phyloP scores from a whole-genome alignment of 2,113 vertebrate genomes.

The Coryphaenoides rupestris region DNA sequence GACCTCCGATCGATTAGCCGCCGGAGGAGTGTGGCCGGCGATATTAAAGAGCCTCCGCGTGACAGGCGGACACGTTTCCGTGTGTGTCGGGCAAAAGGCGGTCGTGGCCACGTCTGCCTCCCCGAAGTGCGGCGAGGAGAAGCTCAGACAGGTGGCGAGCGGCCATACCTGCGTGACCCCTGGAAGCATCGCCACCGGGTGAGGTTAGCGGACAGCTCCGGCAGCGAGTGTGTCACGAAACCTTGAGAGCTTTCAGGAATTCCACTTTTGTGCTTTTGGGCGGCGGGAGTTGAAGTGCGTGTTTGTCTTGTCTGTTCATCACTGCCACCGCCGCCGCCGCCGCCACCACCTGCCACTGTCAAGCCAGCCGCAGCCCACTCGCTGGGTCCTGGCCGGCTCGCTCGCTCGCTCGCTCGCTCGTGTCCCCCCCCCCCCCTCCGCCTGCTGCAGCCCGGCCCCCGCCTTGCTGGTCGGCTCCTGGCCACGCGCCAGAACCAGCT shows the following conservation, averaged over 20 bases:
- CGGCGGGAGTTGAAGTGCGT: background rate
- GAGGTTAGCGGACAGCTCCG: too few species aligned
- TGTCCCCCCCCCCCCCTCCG: too few species aligned
- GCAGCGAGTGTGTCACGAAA: too few species aligned
- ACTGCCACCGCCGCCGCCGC: too few species aligned
- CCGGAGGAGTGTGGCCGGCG: constrained; percentile 39
- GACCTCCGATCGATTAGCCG: constrained; percentile 70
- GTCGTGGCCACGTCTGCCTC: too few species aligned
- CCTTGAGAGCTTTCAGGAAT: too few species aligned
- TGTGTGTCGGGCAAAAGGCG: too few species aligned
- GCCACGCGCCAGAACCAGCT: constrained; percentile 57
- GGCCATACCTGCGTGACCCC: too few species aligned
- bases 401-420: background rate
- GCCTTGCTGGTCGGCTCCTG: constrained; percentile 53
- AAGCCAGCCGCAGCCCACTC: constrained; percentile 30
- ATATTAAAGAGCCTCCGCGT: constrained; percentile 57
- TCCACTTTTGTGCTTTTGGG: background rate
- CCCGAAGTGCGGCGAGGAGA: too few species aligned
- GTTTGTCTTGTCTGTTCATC: constrained; percentile 50
- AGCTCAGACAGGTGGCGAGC: too few species aligned
- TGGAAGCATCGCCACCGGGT: too few species aligned
- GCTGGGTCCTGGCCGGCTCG: constrained; percentile 47
- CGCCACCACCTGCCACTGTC: constrained; percentile 30
- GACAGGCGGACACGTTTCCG: constrained; percentile 32
- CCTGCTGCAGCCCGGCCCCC: constrained; percentile 42